A percentile compares a stretch with the other conserved stretches of the same genome.
These are phyloP conservation scores for chimpanzee (Pan troglodytes) DNA, from an alignment of 2,113 vertebrate genomes.

Conservation along the genomic window NHGRI_mPanTro3-v2.1_pri NC_072421.2:47572001-47572500, in stretches of 20 bases:
- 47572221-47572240: neutral
- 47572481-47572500: neutral
- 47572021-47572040: slow-evolving; percentile 22
- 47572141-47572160: neutral
- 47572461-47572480: neutral
- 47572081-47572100: neutral
- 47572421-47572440: neutral
- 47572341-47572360: neutral
- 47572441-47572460: neutral
- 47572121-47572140: neutral
- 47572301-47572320: neutral
- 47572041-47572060: neutral
- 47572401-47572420: neutral
- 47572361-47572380: no score
- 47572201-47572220: neutral
- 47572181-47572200: neutral
- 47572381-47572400: neutral
- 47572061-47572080: neutral
- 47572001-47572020: neutral
- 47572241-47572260: neutral
- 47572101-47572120: neutral
- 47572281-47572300: neutral
- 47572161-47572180: neutral
- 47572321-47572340: neutral
- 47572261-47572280: neutral